Conservation (phyloP, 2,888 invertebrate genomes). For the Ametastegia equiseti region DNA sequence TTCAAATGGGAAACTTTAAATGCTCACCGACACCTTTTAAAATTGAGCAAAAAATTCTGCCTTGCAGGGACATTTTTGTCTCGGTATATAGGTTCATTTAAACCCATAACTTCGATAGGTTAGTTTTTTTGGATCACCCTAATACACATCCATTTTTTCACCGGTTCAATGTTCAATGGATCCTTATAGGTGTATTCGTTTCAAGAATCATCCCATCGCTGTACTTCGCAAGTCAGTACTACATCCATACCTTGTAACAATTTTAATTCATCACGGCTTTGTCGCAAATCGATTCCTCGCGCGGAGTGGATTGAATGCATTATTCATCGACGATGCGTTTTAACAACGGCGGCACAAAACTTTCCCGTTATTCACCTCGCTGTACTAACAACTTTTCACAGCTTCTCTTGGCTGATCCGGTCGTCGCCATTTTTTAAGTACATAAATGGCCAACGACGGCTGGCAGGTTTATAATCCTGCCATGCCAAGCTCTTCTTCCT, state of each 20-base stretch:
- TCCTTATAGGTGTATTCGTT: too few species aligned
- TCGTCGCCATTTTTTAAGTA: slow-evolving; percentile 73
- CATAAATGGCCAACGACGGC: slow-evolving; percentile 74
- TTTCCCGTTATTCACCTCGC: background rate
- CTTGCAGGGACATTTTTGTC: too few species aligned
- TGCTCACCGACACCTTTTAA: too few species aligned
- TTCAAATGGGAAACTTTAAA: too few species aligned
- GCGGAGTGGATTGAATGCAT: background rate
- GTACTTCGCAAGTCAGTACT: background rate
- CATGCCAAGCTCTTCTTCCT: slow-evolving; percentile 76
- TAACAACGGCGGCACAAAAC: background rate
- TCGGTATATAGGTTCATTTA: too few species aligned
- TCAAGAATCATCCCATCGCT: background rate
- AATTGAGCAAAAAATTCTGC: too few species aligned
- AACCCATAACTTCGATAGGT: too few species aligned
- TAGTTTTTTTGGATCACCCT: too few species aligned
- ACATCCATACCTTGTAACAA: background rate
- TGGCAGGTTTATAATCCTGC: slow-evolving; percentile 76
- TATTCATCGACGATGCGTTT: background rate
- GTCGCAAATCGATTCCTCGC: too few species aligned
- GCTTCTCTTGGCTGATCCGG: slow-evolving; percentile 74
- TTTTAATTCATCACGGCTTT: too few species aligned
- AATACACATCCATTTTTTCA: too few species aligned
- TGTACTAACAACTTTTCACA: slow-evolving; percentile 56
- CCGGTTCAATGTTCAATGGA: too few species aligned